Percentiles rank a stretch among this genome's conserved stretches.
phyloP scores from a whole-genome alignment of 2,113 vertebrate genomes.

The Melanostigma gelatinosum region DNA sequence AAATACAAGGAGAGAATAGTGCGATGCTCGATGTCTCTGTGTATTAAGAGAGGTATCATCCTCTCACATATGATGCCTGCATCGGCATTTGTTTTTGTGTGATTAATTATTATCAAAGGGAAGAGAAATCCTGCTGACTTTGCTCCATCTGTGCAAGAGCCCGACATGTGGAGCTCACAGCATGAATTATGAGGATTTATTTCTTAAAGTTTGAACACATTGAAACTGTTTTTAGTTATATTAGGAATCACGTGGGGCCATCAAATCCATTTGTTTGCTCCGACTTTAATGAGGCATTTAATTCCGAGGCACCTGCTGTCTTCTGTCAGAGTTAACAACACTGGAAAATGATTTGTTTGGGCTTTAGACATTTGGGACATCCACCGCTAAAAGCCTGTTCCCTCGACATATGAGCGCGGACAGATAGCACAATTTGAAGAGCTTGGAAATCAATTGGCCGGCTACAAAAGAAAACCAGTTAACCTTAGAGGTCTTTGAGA shows the following conservation, averaged over 20 bases:
- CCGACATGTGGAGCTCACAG: constrained; percentile 34
- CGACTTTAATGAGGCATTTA: constrained; percentile 30
- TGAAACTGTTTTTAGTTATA: constrained; percentile 13
- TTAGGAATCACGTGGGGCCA: not conserved
- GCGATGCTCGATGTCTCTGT: constrained; percentile 1
- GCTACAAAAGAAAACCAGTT: constrained; percentile 54
- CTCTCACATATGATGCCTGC: constrained; percentile 13
- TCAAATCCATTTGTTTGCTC: constrained; percentile 45
- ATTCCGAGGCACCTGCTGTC: constrained; percentile 38
- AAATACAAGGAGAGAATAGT: not conserved
- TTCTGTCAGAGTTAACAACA: constrained; percentile 20
- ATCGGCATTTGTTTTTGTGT: constrained; percentile 45
- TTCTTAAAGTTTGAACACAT: constrained; percentile 32
- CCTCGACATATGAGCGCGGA: not conserved
- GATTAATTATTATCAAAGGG: constrained; percentile 62
- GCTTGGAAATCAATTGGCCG: constrained; percentile 37
- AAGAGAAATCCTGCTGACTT: constrained; percentile 46
- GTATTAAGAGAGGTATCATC: constrained; percentile 14
- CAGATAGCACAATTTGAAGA: constrained; percentile 12
- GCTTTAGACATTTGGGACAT: constrained; percentile 45
- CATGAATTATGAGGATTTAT: constrained; percentile 7
- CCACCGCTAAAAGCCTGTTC: constrained; percentile 15
- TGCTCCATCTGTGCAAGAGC: constrained; percentile 48
- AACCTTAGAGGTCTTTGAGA: constrained; percentile 55
- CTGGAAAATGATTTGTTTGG: constrained; percentile 38